phyloP scores from a whole-genome alignment of 2,113 vertebrate species.

The Cynopterus brachyotis region DNA sequence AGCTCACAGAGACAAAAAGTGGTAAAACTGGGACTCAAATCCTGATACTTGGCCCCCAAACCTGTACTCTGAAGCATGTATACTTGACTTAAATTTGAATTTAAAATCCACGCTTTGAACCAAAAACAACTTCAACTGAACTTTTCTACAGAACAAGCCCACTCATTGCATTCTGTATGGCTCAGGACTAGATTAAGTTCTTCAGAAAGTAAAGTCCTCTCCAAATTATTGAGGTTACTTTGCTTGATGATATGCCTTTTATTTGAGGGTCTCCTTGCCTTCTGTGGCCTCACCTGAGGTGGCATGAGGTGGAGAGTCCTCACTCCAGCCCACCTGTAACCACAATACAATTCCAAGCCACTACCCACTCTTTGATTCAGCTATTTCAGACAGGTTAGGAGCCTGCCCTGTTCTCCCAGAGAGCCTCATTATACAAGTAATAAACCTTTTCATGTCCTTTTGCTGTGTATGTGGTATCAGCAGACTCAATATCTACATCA shows the following conservation, averaged over 20 bases:
- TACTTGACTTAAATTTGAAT: not conserved
- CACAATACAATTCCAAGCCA: not conserved
- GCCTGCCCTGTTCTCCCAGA: not conserved
- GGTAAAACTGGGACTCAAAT: not conserved
- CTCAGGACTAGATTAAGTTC: not conserved
- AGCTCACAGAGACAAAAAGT: not conserved
- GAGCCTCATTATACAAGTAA: not conserved
- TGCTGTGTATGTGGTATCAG: not conserved
- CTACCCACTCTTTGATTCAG: not conserved
- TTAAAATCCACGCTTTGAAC: not conserved
- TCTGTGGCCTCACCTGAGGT: not conserved
- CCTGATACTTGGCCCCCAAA: not conserved
- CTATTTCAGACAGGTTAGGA: not conserved
- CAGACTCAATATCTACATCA: not conserved
- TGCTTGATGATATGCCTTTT: not conserved
- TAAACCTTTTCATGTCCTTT: not conserved
- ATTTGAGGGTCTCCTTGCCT: not conserved
- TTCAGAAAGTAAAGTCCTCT: not conserved
- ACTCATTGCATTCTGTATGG: not conserved
- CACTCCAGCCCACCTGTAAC: not conserved
- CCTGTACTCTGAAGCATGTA: not conserved
- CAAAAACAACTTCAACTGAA: not conserved
- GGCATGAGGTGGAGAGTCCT: not conserved
- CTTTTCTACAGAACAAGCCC: not conserved
- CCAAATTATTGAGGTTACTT: not conserved